phyloP scores from a whole-genome alignment of 2,888 invertebrate genomes.

The Poecilobothrus nobilitatus region DNA sequence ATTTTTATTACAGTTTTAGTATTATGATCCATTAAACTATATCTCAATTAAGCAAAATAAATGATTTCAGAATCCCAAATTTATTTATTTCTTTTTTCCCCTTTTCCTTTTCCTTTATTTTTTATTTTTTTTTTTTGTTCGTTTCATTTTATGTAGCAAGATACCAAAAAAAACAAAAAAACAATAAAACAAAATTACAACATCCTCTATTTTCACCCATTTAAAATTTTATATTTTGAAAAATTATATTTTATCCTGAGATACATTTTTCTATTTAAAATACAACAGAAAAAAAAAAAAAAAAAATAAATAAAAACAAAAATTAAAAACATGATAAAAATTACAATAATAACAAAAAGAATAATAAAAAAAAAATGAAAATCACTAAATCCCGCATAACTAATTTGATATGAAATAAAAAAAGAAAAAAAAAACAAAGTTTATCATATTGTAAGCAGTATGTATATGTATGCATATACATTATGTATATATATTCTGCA shows the following conservation, averaged over 20 bases:
- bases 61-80: neutral
- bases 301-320: no score
- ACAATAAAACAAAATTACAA: no score
- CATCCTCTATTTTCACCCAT: neutral
- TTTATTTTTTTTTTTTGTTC: no score
- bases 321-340: no score
- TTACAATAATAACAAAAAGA: no score
- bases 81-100: neutral
- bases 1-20: neutral
- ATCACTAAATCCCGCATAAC: neutral
- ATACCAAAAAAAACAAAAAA: no score
- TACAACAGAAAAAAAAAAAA: neutral
- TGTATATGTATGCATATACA: no score
- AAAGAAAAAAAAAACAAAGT: neutral
- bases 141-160: no score
- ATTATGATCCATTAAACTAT: conserved; percentile 4
- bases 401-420: neutral
- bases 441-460: no score
- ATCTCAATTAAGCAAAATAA: conserved; percentile 1
- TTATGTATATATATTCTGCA: no score
- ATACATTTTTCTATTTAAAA: no score
- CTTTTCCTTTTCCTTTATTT: neutral
- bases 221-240: neutral
- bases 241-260: neutral
- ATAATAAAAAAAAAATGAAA: neutral